Base-by-base conservation (phyloP, 2,797 vertebrate genomes). In the Sebastolobus alascanus region DNA sequence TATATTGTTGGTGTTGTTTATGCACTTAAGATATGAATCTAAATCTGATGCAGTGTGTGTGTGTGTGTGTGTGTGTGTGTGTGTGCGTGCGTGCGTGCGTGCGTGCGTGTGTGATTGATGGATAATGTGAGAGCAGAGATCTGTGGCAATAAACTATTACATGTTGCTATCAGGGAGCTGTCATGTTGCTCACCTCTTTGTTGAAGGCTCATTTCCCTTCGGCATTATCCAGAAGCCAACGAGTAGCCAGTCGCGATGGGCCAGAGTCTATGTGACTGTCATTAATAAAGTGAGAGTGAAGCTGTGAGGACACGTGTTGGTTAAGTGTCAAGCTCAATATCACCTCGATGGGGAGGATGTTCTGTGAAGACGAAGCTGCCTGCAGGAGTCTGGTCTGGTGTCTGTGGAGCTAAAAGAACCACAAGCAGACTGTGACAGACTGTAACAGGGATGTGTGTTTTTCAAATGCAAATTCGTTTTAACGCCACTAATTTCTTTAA, bases 81-180 rank as follows among this genome's bases (percentile, higher is more conserved):
- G 25, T 25, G 29, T 35, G 31, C 60, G 14, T 38, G 54, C 52
- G 64, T n/a, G 43, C 20, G 40, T 46, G 50, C 33, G 55, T 55
- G 54, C 67, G 59, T 29, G 38, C 61, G 72, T 56, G 56, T 59
- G 69, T 71, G 76, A 85, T 84, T 87, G 85, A 84, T 80, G 71
- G 77, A 85, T 86, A 55, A 46, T 76, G 71, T 77, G 12, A 69
- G 31, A 61, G 43, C 25, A 31, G 71, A 69, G 74, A 80, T 90
- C 84, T 73, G 78, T 67, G 63, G 66, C 68, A 61, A 71, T 85
- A 88, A 90, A 89, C 82, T 68, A 29, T 73, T 40, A 87, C 84
- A 86, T 74, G 81, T 82, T 59, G 61, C 88, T 87, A 83, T 91
- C 84, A 92, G 82, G 68, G 74, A 83, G 77, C 78, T 84, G 90